A percentile compares a stretch with the other conserved stretches of the same genome.
These are phyloP conservation scores for Apantesis nais DNA, from an alignment of 2,888 invertebrate genomes.

Conservation along the genomic window DNA sequence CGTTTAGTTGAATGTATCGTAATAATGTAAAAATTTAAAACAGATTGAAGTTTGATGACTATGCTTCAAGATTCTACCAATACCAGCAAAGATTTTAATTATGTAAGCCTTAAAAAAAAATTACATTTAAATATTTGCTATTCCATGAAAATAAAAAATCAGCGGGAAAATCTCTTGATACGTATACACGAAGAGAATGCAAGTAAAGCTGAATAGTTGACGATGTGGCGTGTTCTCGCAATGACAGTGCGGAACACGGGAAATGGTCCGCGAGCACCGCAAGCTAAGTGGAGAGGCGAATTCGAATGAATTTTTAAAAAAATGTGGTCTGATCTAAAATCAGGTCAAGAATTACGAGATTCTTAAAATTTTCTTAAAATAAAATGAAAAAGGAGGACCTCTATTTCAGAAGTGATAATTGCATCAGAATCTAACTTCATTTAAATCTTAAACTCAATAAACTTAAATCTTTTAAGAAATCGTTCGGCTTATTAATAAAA, in stretches of 20 bases:
- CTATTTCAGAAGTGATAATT: background rate
- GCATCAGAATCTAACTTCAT: background rate
- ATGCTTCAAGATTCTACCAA: background rate
- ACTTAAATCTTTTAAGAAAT: no score
- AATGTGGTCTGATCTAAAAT: background rate
- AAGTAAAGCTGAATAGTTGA: slow-evolving; percentile 44
- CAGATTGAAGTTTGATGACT: background rate
- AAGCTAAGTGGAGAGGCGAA: slow-evolving; percentile 29
- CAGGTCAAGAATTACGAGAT: background rate
- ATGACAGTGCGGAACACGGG: slow-evolving; percentile 53
- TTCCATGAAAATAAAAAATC: slow-evolving; percentile 33
- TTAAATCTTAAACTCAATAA: background rate
- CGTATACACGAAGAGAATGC: slow-evolving; percentile 40
- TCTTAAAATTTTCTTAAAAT: background rate
- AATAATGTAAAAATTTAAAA: no score
- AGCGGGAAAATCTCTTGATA: slow-evolving; percentile 37
- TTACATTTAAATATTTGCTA: slow-evolving; percentile 7
- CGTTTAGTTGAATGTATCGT: background rate
- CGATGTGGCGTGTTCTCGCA: slow-evolving; percentile 52
- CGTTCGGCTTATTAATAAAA: background rate
- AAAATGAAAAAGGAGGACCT: background rate
- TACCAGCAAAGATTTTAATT: background rate
- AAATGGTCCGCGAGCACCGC: slow-evolving; percentile 48
- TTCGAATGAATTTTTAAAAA: background rate
- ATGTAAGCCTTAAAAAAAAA: background rate